phyloP scores from a whole-genome alignment of 2,888 invertebrate genomes.

The Dinocampus coccinellae region DNA sequence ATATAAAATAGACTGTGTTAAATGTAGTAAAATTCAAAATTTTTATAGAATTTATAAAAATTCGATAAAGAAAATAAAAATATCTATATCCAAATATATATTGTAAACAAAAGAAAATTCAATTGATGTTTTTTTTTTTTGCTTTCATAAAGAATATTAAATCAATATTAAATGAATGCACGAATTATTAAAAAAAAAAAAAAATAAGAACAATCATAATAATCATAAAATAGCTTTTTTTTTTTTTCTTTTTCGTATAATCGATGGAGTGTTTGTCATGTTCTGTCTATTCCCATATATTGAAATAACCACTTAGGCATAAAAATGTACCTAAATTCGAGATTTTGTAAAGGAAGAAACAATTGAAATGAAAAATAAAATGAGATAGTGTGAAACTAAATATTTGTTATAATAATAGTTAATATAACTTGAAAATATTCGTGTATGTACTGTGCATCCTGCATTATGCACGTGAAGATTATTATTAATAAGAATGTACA shows the following conservation, averaged over 20 bases:
- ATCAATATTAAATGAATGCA: not conserved
- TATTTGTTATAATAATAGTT: conserved; percentile 64
- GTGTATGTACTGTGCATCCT: conserved; percentile 54
- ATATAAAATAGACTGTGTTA: conserved; percentile 66
- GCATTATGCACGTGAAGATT: conserved; percentile 38
- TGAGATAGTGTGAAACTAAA: conserved; percentile 40
- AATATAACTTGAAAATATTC: conserved; percentile 51
- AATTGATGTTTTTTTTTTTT: not conserved
- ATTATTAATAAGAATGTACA: conserved; percentile 24
- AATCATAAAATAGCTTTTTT: no score
- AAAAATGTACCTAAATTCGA: conserved; percentile 64
- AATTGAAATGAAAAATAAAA: conserved; percentile 35
- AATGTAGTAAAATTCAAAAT: conserved; percentile 38
- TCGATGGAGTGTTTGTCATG: conserved; percentile 29
- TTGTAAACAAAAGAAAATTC: no score
- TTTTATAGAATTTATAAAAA: not conserved
- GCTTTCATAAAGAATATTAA: no score
- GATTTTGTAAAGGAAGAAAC: conserved; percentile 5
- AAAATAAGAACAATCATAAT: no score
- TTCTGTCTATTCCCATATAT: conserved; percentile 47
- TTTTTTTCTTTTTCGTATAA: not conserved
- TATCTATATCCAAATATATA: no score
- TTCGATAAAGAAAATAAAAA: not conserved
- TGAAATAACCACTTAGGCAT: conserved; percentile 64
- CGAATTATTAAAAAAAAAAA: not conserved